Conservation (phyloP, 2,113 vertebrate genomes). For the Callipepla squamata region DNA sequence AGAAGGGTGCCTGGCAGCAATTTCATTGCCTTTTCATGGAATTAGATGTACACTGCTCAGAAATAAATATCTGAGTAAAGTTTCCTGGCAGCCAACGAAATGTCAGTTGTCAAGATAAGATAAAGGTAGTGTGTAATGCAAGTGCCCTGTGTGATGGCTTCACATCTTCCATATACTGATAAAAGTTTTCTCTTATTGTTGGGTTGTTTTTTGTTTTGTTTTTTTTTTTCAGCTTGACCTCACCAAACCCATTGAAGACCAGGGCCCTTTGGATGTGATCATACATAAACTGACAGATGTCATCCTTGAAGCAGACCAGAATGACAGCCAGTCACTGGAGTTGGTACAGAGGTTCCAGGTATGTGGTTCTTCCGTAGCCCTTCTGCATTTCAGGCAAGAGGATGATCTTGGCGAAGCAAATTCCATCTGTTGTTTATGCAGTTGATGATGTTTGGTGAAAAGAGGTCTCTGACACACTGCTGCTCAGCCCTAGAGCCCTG, state of each 20-base stretch:
- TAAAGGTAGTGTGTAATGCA: not conserved
- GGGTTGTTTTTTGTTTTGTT: not conserved
- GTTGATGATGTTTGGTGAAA: not conserved
- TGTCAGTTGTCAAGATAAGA: not conserved
- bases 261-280: conserved; percentile 96
- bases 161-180: not conserved
- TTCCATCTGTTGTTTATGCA: not conserved
- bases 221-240: conserved; percentile 87
- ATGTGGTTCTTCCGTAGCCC: not conserved
- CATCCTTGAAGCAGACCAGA: conserved; percentile 97
- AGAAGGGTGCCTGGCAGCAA: not conserved
- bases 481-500: not conserved
- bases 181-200: not conserved
- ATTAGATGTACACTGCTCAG: not conserved
- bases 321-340: conserved; percentile 91
- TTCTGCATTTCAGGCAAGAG: not conserved
- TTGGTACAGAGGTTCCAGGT: conserved; percentile 97
- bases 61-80: not conserved
- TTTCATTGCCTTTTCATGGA: not conserved
- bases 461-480: not conserved
- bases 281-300: conserved; percentile 98
- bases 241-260: conserved; percentile 93
- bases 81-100: not conserved
- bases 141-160: not conserved
- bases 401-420: not conserved